phyloP scores from a whole-genome alignment of 2,113 vertebrate species.

The Limnothrissa miodon region DNA sequence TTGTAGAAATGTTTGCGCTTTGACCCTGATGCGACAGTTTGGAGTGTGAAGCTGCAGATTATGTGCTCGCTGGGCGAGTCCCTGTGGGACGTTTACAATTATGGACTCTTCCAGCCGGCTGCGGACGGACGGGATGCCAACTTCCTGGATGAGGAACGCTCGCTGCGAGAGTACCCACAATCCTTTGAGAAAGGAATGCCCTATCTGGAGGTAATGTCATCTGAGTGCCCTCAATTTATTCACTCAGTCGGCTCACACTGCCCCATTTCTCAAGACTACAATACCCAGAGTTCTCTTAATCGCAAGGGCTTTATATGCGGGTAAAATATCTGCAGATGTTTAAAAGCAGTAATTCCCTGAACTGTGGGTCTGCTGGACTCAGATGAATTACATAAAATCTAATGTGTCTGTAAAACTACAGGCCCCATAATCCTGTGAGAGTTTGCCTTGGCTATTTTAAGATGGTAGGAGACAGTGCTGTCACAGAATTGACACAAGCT shows the following conservation, averaged over 20 bases:
- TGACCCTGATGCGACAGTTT: constrained; percentile 84
- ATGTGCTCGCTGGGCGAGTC: constrained; percentile 85
- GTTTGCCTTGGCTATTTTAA: constrained; percentile 5
- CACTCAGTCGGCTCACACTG: neutral
- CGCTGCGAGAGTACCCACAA: constrained; percentile 82
- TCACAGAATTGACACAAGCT: neutral
- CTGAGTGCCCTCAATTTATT: neutral
- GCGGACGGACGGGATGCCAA: constrained; percentile 85
- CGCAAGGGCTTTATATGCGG: neutral
- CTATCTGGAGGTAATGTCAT: constrained; percentile 82
- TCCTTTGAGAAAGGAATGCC: constrained; percentile 90
- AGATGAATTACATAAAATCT: neutral
- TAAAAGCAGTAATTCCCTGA: neutral
- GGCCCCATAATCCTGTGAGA: neutral
- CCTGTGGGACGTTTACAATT: constrained; percentile 87
- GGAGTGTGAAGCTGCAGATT: constrained; percentile 89
- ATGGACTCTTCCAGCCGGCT: constrained; percentile 91
- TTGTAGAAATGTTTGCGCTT: constrained; percentile 87
- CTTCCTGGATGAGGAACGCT: constrained; percentile 86
- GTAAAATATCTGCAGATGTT: neutral
- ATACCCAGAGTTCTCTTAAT: neutral
- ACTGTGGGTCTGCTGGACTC: neutral
- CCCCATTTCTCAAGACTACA: neutral
- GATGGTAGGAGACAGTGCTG: neutral
- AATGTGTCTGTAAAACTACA: neutral